Evolutionary conservation across 1,140 invertebrate genomes (phyloP).

Genomic region (Eciton burchellii): DNA sequence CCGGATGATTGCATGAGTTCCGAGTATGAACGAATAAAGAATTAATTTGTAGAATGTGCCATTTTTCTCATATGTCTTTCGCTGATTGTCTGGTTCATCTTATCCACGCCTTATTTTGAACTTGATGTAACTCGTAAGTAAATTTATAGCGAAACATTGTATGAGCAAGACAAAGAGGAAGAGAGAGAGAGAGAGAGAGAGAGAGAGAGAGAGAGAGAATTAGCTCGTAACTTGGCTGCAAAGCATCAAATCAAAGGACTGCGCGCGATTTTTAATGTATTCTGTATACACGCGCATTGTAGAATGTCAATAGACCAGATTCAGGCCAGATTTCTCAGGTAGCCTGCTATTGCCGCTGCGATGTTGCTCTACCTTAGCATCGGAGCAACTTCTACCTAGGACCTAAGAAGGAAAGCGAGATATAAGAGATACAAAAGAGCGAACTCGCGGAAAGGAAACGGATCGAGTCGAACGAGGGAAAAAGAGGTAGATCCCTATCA

Average conservation of each 20-base stretch:
- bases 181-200: too few species aligned
- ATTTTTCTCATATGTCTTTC: too few species aligned
- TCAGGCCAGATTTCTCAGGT: slow-evolving; percentile 71
- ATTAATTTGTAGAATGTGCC: too few species aligned
- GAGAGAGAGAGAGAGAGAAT: too few species aligned
- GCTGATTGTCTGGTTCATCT: too few species aligned
- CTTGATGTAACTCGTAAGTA: too few species aligned
- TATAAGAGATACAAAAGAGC: slow-evolving; percentile 27
- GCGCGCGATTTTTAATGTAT: slow-evolving; percentile 35
- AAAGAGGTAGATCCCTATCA: slow-evolving; percentile 67
- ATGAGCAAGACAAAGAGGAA: too few species aligned
- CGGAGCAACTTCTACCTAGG: slow-evolving; percentile 66
- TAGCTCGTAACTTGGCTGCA: background rate
- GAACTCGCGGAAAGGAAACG: slow-evolving; percentile 14
- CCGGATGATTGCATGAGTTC: too few species aligned
- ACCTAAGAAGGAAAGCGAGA: background rate
- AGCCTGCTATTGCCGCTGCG: slow-evolving; percentile 72
- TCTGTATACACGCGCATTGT: slow-evolving; percentile 49
- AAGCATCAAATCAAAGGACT: background rate
- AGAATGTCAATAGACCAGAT: slow-evolving; percentile 71
- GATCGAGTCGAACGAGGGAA: background rate
- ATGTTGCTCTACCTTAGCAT: slow-evolving; percentile 78
- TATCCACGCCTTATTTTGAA: too few species aligned
- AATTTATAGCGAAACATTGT: background rate
- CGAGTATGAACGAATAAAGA: too few species aligned